A percentile compares a stretch with the other conserved stretches of the same genome.
phyloP scores from a whole-genome alignment of 2,113 vertebrate genomes.

The Sylvietta virens region DNA sequence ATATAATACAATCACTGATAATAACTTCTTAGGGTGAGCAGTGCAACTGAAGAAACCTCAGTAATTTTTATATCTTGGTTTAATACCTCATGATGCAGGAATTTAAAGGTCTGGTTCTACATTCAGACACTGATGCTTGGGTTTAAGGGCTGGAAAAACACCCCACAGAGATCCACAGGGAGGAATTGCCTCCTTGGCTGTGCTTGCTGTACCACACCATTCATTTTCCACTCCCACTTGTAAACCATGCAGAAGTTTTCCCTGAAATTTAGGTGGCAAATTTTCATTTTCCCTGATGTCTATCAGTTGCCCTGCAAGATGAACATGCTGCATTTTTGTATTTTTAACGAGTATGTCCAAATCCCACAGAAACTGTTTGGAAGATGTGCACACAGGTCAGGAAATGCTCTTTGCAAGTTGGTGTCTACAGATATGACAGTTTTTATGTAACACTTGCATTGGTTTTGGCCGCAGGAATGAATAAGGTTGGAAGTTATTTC shows the following conservation, averaged over 20 bases:
- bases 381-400: background rate
- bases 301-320: background rate
- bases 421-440: background rate
- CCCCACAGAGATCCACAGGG: background rate
- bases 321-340: fast-evolving
- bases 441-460: background rate
- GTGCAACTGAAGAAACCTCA: background rate
- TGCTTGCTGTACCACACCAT: background rate
- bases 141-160: background rate
- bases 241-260: background rate
- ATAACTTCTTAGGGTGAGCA: background rate
- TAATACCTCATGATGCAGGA: background rate
- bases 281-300: background rate
- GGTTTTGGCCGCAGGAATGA: background rate
- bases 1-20: background rate
- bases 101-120: background rate
- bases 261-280: background rate
- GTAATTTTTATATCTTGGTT: background rate
- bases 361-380: background rate
- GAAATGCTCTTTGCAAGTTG: background rate
- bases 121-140: background rate
- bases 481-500: background rate
- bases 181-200: background rate
- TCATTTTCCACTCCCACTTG: background rate
- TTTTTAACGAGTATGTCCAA: background rate